Conservation (phyloP, 2,888 invertebrate genomes). For the Ceramica pisi region DNA sequence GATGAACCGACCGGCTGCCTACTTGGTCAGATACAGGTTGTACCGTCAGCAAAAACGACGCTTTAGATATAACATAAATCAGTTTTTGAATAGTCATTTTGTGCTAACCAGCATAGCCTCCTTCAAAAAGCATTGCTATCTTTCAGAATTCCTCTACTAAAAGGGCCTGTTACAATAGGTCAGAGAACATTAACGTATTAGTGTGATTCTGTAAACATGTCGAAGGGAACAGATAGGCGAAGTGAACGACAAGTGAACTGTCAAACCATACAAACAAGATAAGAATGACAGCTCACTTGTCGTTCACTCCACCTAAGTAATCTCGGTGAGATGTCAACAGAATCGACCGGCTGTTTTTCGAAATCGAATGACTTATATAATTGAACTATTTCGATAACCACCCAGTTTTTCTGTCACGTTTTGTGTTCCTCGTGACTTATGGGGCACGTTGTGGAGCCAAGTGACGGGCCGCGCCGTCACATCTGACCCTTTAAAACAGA, state of each 20-base stretch:
- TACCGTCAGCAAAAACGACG: conserved; percentile 69
- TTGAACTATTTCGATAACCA: conserved; percentile 41
- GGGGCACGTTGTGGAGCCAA: conserved; percentile 31
- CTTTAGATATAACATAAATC: conserved; percentile 5
- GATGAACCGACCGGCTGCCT: conserved; percentile 78
- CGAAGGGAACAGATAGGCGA: no score
- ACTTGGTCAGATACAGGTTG: conserved; percentile 78
- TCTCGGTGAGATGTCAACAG: no score
- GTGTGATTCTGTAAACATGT: conserved; percentile 8
- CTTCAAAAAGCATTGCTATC: not conserved
- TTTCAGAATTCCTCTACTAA: conserved; percentile 13
- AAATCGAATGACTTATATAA: conserved; percentile 27
- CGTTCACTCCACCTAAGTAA: no score
- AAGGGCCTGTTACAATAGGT: conserved; percentile 5
- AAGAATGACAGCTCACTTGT: no score
- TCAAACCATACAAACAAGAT: no score
- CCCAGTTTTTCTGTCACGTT: conserved; percentile 45
- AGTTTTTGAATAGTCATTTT: no score
- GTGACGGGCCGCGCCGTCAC: conserved; percentile 17
- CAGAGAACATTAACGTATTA: not conserved
- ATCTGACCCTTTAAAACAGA: conserved; percentile 24
- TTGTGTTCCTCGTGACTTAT: conserved; percentile 29
- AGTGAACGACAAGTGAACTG: no score
- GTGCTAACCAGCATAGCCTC: no score
- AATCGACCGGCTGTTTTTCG: no score